Evolutionary conservation across 1,140 invertebrate species (phyloP), one percentile per base, ranked within the genome.

Genomic region (Chlorops oryzae): DNA sequence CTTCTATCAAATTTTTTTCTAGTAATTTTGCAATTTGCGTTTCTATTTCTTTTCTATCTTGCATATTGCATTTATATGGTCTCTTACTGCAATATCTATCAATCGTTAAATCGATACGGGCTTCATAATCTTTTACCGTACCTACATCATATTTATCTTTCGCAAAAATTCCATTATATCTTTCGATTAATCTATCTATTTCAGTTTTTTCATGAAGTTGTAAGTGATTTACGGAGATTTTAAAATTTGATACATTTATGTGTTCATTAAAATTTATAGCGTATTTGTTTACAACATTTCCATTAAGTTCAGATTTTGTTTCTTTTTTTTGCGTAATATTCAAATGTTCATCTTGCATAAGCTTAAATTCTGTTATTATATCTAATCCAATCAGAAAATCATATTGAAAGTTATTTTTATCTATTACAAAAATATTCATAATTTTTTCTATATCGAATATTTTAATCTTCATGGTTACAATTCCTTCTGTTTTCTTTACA

Each of bases 41-140:
- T 50, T 65, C 64, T 42, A 68, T 71, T 48, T 71, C 65, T 46
- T 59, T 64, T 62, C 63, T 64, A 50, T 74, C n/a, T 45, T 61
- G 51, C 10, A 62, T 41, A 1, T 58, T 48, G 38, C 65, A 73
- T 52, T 65, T 59, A 38, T 72, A 66, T 20, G 61, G 67, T 44
- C 59, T 61, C 52, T 63, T 69, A 57, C 51, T 52, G 47, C 60
- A 61, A 48, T 71, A 70, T 58, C 58, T 69, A n/a, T 70, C 62
- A 15, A 68, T 47, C 18, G 59, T 13, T 50, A 72, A 45, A 45
- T 72, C 62, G 43, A 70, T 70, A 12, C 41, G 52, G 47, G 63
- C 69, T 62, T 64, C 44, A 32, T 46, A 46, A 2, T 24, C 44
- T 10, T n/a, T 46, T 7, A 46, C 20, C 17, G 25, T 34, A 38